phyloP scores from a whole-genome alignment of 1,140 invertebrate genomes.

The Venturia canescens region DNA sequence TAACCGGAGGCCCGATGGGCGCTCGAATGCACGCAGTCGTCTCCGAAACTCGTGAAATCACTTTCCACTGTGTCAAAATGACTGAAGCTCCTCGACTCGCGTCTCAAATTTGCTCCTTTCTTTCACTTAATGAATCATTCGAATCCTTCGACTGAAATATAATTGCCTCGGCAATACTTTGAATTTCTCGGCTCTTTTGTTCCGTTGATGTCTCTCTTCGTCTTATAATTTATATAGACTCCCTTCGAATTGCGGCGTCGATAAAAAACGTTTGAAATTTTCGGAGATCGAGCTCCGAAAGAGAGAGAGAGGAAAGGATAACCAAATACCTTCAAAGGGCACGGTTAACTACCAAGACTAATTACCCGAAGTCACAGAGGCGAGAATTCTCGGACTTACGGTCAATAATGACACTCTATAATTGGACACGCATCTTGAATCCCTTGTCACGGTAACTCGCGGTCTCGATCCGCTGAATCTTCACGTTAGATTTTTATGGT shows the following conservation, averaged over 20 bases:
- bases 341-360: constrained; percentile 26
- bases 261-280: neutral
- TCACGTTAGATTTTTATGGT: neutral
- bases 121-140: too few species aligned
- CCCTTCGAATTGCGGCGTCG: neutral
- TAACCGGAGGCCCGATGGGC: too few species aligned
- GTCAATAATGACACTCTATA: constrained; percentile 36
- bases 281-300: neutral
- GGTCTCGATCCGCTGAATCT: neutral
- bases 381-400: constrained; percentile 15
- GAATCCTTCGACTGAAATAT: too few species aligned
- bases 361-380: constrained; percentile 18
- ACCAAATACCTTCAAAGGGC: constrained; percentile 4
- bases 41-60: too few species aligned
- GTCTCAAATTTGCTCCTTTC: too few species aligned
- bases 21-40: too few species aligned
- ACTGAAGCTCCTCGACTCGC: too few species aligned
- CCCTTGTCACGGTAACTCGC: neutral
- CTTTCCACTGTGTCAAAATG: too few species aligned
- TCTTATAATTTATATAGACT: too few species aligned
- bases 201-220: too few species aligned
- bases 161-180: too few species aligned
- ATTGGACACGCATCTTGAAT: constrained; percentile 27
- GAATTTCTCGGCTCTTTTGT: too few species aligned
- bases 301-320: neutral